Evolutionary conservation across 37 sponge, comb jelly and placozoan species (phyloP), one percentile per base, ranked within the genome.

Genomic region (Spongilla lacustris): DNA sequence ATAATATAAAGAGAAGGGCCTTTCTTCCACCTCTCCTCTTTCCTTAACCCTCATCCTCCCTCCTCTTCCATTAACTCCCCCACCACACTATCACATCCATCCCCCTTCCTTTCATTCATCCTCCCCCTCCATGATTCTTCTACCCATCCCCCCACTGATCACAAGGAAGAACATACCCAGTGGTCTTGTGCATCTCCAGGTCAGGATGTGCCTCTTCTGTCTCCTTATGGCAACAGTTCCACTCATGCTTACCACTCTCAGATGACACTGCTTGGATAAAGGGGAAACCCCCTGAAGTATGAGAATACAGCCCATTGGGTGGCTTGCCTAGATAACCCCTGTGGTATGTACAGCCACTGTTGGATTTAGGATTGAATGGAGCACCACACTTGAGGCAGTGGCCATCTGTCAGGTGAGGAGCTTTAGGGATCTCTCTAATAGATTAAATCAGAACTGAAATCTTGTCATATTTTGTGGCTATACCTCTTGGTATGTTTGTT

Each of bases 281-380:
- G 36, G 23, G 77, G 77, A 14, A 6, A 8, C 10, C 4, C 30
- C 76, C n/a, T n/a, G n/a, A n/a, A n/a, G n/a, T n/a, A 75, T 17
- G 1, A 12, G 26, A 22, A 27, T 10, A 27, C 33, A 31, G 13
- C 29, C n/a, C n/a, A 38, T 76, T 8, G 12, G 41, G 11, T 36
- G 77, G 10, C 79, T 78, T 58, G 68, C 81, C 68, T 21, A 80
- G 12, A 66, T 67, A 80, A 0, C 81, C 81, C n/a, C 81, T 80
- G 35, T 80, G 81, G 33, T 80, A 80, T 29, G n/a, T 28, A 9
- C 81, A 80, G 34, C 67, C 81, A 21, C 36, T 69, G 13, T 50
- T 68, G 67, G 50, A 34, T 25, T 28, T 27, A 22, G 36, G 34
- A 14, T 49, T 13, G 23, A 67, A 80, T 13, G 81, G 81, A 66